Evolutionary conservation across 2,797 vertebrate species (phyloP), one percentile per base, ranked within the genome.

Genomic region (Kryptopterus vitreolus): DNA sequence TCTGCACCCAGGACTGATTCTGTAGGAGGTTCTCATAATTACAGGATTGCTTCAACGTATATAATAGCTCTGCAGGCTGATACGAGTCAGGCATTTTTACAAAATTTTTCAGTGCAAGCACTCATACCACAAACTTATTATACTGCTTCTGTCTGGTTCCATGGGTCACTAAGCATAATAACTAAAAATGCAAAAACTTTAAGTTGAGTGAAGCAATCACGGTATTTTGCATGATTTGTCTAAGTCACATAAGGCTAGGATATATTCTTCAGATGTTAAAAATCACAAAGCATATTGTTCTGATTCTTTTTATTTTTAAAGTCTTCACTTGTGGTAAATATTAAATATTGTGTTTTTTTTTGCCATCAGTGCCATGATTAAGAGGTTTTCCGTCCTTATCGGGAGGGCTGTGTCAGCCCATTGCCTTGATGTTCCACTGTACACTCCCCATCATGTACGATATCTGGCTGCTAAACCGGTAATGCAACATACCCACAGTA

Each of bases 391-490:
- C 72, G 80, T 85, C 50, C 80, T 90, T 83, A 61, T 88, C 76
- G 83, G 85, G 9, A 88, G 83, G 0, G 82, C 83, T 1, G 68
- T 87, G 20, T 68, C 80, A 65, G 76, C 90, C 1, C 20, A 31
- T 24, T 83, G 55, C 7, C 3, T 65, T 0, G 72, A 88, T 82
- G 52, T 72, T 0, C 77, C 85, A 3, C 50, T 58, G 0, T 75
- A 86, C 77, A 76, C 71, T 57, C 85, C 75, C 58, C 79, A 46
- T 0, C 86, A 84, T 15, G 80, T 26, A 79, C 89, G 91, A 81
- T 83, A 55, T 52, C 85, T 88, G 9, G 83, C 90, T 55, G 85
- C 85, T 78, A 92, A 93, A 84, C 90, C 90, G 85, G 93, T 93
- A 80, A 86, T 7, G 13, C 26, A 74, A 46, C 7, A 59, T 13